Evolutionary conservation across 1,140 invertebrate species (phyloP).

Genomic region (Nymphalis io): DNA sequence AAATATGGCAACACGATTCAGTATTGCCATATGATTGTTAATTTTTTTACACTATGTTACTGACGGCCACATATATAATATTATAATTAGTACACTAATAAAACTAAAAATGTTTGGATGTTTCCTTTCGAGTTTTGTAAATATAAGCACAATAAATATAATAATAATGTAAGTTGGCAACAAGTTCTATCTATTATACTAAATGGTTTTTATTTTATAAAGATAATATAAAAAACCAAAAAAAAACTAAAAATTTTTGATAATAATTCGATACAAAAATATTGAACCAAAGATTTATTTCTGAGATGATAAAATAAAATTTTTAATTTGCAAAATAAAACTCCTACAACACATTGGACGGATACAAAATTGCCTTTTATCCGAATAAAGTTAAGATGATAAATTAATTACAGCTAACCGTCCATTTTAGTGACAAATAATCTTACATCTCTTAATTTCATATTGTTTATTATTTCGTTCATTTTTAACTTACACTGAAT

Average conservation of each 20-base stretch:
- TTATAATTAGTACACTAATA: not conserved
- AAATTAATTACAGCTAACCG: not conserved
- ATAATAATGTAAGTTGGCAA: slow-evolving; percentile 1
- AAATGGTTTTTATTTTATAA: not conserved
- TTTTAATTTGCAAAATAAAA: slow-evolving; percentile 11
- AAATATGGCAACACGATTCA: slow-evolving; percentile 9
- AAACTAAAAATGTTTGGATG: not conserved
- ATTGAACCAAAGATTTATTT: not conserved
- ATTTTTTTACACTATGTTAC: slow-evolving; percentile 13
- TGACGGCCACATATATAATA: slow-evolving; percentile 31
- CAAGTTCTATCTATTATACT: not conserved
- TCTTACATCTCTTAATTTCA: not conserved
- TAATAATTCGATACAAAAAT: not conserved
- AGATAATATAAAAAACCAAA: not conserved
- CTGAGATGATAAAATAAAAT: not conserved
- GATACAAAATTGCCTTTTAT: slow-evolving; percentile 55
- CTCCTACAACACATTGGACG: slow-evolving; percentile 48
- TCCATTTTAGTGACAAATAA: not conserved
- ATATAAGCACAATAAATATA: not conserved
- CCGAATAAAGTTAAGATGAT: slow-evolving; percentile 1
- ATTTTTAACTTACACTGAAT: not conserved
- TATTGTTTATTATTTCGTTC: not conserved
- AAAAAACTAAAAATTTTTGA: not conserved
- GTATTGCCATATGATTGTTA: slow-evolving; percentile 16
- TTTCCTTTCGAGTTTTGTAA: not conserved